Conservation (phyloP, 2,797 vertebrate species). For the Telmatherina bonti region DNA sequence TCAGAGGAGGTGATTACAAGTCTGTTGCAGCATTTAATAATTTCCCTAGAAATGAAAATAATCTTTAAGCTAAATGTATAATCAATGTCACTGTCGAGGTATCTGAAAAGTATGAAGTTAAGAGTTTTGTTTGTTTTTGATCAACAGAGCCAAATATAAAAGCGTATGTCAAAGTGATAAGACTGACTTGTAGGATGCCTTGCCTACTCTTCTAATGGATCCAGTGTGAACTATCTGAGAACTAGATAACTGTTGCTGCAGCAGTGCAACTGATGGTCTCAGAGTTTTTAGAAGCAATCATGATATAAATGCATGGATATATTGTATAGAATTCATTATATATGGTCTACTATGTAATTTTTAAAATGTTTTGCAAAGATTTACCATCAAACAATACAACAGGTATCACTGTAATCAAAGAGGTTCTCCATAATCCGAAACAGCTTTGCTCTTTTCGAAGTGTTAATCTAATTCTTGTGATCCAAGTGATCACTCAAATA, state of each 20-base stretch:
- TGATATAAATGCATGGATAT: conserved; percentile 65
- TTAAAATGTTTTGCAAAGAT: conserved; percentile 41
- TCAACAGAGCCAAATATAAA: conserved; percentile 55
- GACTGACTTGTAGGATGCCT: conserved; percentile 47
- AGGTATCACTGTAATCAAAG: background rate
- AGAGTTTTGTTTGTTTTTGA: conserved; percentile 27
- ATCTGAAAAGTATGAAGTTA: conserved; percentile 26
- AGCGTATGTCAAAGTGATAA: conserved; percentile 26
- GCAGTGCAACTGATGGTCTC: conserved; percentile 4
- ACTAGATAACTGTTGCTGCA: conserved; percentile 10
- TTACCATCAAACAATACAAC: background rate
- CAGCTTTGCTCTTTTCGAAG: background rate
- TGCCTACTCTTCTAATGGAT: conserved; percentile 40
- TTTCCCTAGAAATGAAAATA: conserved; percentile 20
- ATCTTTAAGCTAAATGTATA: conserved; percentile 28
- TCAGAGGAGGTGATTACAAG: conserved; percentile 33
- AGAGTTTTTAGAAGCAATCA: conserved; percentile 35
- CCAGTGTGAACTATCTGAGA: conserved; percentile 47
- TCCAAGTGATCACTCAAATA: background rate
- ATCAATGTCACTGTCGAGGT: conserved; percentile 28
- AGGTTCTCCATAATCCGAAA: background rate
- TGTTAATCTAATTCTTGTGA: conserved; percentile 18
- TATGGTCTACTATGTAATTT: conserved; percentile 61
- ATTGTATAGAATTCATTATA: conserved; percentile 57
- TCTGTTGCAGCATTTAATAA: conserved; percentile 25